Evolutionary conservation across 1,140 invertebrate genomes (phyloP).

Genomic region (Oscheius sp.): DNA sequence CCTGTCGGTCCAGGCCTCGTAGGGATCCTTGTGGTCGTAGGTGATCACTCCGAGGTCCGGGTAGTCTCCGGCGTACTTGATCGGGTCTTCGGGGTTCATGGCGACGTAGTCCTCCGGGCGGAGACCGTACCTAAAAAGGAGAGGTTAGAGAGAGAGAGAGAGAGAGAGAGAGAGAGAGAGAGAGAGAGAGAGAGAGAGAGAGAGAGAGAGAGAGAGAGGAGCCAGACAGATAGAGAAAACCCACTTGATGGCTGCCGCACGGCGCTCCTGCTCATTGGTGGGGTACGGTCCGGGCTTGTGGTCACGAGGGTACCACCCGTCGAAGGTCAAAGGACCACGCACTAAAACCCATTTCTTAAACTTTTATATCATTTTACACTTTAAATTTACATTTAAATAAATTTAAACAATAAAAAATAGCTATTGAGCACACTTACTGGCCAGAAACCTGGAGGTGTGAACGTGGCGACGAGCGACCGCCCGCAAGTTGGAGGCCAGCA

Average conservation of each 20-base stretch:
- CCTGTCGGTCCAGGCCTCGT: constrained; percentile 52
- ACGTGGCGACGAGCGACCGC: neutral
- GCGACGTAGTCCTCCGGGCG: constrained; percentile 56
- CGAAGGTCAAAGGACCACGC: constrained; percentile 48
- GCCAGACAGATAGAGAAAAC: constrained; percentile 19
- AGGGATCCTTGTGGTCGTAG: constrained; percentile 57
- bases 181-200: neutral
- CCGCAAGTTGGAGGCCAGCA: neutral
- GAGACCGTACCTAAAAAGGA: constrained; percentile 44
- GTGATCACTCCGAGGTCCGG: constrained; percentile 55
- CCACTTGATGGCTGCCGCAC: constrained; percentile 53
- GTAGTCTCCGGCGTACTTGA: constrained; percentile 53
- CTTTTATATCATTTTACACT: no score
- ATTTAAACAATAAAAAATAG: no score
- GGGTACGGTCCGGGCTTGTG: constrained; percentile 54
- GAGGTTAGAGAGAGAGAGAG: neutral
- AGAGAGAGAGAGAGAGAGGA: neutral
- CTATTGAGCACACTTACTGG: neutral
- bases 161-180: constrained; percentile 14
- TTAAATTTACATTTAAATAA: no score
- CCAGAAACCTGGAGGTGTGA: constrained; percentile 1
- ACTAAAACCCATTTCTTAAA: constrained; percentile 39
- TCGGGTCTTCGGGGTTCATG: constrained; percentile 27
- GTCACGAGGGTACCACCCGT: constrained; percentile 56
- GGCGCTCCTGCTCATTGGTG: constrained; percentile 55